phyloP scores from a whole-genome alignment of 1,140 invertebrate species.

The Dendroctonus ponderosae region DNA sequence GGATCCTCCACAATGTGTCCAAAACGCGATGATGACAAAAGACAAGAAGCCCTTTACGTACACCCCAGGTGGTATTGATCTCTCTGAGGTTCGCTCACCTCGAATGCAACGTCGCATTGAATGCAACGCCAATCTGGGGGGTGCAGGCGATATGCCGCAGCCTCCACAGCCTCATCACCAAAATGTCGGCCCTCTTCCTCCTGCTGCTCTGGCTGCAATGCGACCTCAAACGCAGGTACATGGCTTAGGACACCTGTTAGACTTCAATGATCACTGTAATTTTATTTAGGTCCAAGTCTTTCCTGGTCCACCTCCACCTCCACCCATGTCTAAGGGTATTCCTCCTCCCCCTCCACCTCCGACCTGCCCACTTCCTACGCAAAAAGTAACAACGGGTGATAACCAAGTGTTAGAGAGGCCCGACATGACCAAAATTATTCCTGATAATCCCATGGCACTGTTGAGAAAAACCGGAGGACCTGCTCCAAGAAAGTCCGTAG shows the following conservation, averaged over 20 bases:
- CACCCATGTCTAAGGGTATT: constrained; percentile 51
- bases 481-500: constrained; percentile 45
- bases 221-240: constrained; percentile 65
- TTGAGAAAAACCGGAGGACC: constrained; percentile 54
- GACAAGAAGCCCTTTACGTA: constrained; percentile 96
- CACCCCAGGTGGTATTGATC: constrained; percentile 85
- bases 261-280: neutral
- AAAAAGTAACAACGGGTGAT: constrained; percentile 51
- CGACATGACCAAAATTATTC: constrained; percentile 64
- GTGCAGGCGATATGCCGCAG: constrained; percentile 51
- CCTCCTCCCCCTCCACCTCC: constrained; percentile 59
- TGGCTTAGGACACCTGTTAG: neutral
- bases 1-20: constrained; percentile 83
- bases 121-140: constrained; percentile 64
- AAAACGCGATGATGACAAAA: constrained; percentile 92
- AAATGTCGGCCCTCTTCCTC: constrained; percentile 51
- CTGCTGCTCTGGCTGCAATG: constrained; percentile 56
- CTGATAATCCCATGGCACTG: constrained; percentile 62
- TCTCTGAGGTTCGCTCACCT: constrained; percentile 86
- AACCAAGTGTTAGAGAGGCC: constrained; percentile 55
- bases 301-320: constrained; percentile 41
- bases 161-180: constrained; percentile 48
- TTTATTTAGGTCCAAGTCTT: constrained; percentile 30
- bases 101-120: constrained; percentile 81
- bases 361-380: constrained; percentile 51